Evolutionary conservation across 2,797 vertebrate species (phyloP).

Genomic region (Gymnopithys bicolor): DNA sequence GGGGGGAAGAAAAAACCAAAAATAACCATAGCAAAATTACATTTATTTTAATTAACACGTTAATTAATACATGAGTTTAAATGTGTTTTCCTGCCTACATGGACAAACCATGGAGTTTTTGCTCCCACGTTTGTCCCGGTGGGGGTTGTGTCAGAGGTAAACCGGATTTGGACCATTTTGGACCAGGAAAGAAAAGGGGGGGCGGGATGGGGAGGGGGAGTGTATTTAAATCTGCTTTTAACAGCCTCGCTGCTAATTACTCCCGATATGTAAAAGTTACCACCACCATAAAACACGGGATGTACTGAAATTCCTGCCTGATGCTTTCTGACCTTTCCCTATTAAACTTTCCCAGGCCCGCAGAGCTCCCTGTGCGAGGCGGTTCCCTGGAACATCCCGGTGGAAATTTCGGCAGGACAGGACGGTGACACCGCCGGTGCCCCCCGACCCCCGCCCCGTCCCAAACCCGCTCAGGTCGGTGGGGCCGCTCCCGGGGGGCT

Average conservation of each 20-base stretch:
- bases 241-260: constrained; percentile 17
- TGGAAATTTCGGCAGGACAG: background rate
- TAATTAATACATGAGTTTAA: background rate
- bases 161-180: background rate
- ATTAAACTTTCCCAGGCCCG: background rate
- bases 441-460: background rate
- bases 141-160: background rate
- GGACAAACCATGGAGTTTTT: background rate
- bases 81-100: background rate
- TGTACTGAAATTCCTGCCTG: background rate
- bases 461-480: no score
- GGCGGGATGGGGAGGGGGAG: no score
- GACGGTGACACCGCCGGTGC: background rate
- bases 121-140: background rate
- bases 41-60: background rate
- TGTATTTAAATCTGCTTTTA: background rate
- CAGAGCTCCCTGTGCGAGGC: background rate
- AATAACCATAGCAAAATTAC: background rate
- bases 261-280: constrained; percentile 15
- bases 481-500: background rate
- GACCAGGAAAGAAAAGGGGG: background rate
- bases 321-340: background rate
- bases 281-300: background rate
- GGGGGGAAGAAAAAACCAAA: background rate
- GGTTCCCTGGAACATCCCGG: background rate